Evolutionary conservation across 1,140 invertebrate genomes (phyloP).

Genomic region (Triops cancriformis): DNA sequence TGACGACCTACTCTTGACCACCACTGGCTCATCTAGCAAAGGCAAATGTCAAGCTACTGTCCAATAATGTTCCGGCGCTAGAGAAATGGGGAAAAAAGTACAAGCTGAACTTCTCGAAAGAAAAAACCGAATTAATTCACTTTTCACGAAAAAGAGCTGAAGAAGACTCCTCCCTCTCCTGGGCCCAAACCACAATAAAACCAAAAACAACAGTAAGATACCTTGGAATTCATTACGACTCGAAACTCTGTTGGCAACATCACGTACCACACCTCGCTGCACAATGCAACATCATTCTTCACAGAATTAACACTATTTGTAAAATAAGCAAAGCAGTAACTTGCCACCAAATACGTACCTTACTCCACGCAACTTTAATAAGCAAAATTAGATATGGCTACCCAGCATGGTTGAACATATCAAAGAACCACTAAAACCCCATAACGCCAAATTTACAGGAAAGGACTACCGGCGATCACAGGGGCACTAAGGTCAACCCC

Average conservation of each 20-base stretch:
- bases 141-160: neutral
- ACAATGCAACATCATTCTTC: conserved; percentile 16
- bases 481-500: too few relatives aligned
- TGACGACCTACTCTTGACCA: too few relatives aligned
- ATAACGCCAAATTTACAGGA: too few relatives aligned
- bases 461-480: too few relatives aligned
- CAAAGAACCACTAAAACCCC: too few relatives aligned
- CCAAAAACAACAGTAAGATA: conserved; percentile 15
- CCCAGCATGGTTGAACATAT: too few relatives aligned
- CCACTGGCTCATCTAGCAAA: too few relatives aligned
- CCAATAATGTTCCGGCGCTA: neutral
- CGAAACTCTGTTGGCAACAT: neutral
- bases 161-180: neutral
- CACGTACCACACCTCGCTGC: neutral
- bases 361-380: neutral
- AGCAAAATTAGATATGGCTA: neutral
- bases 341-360: neutral
- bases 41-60: neutral
- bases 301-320: neutral
- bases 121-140: conserved; percentile 20
- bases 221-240: too few relatives aligned
- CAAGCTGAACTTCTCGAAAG: conserved; percentile 3
- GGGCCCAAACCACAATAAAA: neutral
- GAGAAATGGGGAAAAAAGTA: too few relatives aligned
- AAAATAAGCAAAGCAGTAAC: too few relatives aligned